A percentile compares a stretch with the other conserved stretches of the same genome.
Conservation (phyloP, 2,113 vertebrate species). For the Cranoglanis bouderius region DNA sequence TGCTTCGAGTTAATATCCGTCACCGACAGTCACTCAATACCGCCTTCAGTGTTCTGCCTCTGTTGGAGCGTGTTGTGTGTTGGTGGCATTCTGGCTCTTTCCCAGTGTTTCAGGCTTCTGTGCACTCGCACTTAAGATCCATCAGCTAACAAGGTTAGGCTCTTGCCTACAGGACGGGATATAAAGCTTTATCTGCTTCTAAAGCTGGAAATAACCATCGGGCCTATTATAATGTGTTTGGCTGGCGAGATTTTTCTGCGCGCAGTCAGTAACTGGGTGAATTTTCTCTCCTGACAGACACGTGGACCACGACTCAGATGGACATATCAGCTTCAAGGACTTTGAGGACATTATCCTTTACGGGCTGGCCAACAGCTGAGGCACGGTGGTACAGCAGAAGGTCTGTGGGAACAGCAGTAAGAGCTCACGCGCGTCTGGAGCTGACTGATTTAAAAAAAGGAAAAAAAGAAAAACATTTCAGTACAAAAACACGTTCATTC, state of each 20-base stretch:
- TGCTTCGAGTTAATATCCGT: slow-evolving; percentile 45
- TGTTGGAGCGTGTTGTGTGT: neutral
- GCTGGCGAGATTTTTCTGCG: neutral
- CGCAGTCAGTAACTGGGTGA: slow-evolving; percentile 12
- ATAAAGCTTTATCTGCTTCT: neutral
- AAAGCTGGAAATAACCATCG: neutral
- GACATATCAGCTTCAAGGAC: slow-evolving; percentile 78
- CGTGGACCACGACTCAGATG: slow-evolving; percentile 77
- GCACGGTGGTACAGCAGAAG: neutral
- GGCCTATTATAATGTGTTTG: neutral
- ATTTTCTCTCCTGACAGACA: slow-evolving; percentile 67
- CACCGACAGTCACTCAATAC: slow-evolving; percentile 36
- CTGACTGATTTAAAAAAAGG: neutral
- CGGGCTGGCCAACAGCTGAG: slow-evolving; percentile 59
- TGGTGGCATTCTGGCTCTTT: slow-evolving; percentile 1
- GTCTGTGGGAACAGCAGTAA: neutral
- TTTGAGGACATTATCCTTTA: slow-evolving; percentile 74
- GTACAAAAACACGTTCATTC: neutral
- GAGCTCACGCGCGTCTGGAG: neutral
- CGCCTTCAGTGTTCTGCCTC: slow-evolving; percentile 24
- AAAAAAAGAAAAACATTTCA: neutral
- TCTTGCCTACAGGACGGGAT: slow-evolving; percentile 19
- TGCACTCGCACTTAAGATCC: slow-evolving; percentile 4
- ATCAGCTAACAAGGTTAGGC: slow-evolving; percentile 25
- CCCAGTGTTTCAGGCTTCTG: neutral